Conservation (phyloP, 2,888 invertebrate species). For the Andrena haemorrhoa region DNA sequence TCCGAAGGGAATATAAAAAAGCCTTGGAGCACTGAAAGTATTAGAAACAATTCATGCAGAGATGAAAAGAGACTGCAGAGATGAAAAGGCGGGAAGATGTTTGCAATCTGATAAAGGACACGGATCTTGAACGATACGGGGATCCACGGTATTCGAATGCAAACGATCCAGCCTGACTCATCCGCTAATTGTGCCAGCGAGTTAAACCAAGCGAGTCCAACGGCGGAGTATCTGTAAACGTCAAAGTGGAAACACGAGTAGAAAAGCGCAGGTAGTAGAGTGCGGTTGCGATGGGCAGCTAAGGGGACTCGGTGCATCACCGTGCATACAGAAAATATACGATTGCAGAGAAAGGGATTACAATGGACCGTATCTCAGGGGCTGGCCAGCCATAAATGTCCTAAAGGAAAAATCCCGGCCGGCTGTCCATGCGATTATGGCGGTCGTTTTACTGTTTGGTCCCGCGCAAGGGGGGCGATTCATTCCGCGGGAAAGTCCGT, state of each 20-base stretch:
- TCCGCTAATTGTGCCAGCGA: slow-evolving; percentile 26
- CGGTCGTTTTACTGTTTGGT: slow-evolving; percentile 49
- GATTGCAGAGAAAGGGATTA: slow-evolving; percentile 59
- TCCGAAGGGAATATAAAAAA: too few species aligned
- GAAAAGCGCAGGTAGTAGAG: slow-evolving; percentile 46
- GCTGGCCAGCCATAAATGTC: slow-evolving; percentile 72
- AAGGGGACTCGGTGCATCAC: slow-evolving; percentile 32
- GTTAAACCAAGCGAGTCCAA: not conserved
- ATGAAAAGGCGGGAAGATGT: not conserved
- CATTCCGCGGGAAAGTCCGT: slow-evolving; percentile 53
- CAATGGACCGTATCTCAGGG: slow-evolving; percentile 78
- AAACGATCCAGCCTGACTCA: not conserved
- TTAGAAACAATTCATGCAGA: too few species aligned
- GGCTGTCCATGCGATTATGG: slow-evolving; percentile 57
- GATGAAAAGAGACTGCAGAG: too few species aligned
- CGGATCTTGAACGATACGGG: not conserved
- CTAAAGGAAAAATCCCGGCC: slow-evolving; percentile 52
- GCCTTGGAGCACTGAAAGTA: too few species aligned
- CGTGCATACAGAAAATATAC: slow-evolving; percentile 50
- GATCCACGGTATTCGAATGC: slow-evolving; percentile 18
- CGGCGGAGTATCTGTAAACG: slow-evolving; percentile 1
- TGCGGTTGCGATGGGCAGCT: slow-evolving; percentile 46
- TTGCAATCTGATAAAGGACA: not conserved
- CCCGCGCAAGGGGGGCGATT: slow-evolving; percentile 46
- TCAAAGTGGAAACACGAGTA: slow-evolving; percentile 20